Percentiles rank a stretch among this genome's conserved stretches.
These are phyloP conservation scores for Trachelus iudaicus DNA, from an alignment of 2,888 invertebrate species.

Conservation along the genomic window DNA sequence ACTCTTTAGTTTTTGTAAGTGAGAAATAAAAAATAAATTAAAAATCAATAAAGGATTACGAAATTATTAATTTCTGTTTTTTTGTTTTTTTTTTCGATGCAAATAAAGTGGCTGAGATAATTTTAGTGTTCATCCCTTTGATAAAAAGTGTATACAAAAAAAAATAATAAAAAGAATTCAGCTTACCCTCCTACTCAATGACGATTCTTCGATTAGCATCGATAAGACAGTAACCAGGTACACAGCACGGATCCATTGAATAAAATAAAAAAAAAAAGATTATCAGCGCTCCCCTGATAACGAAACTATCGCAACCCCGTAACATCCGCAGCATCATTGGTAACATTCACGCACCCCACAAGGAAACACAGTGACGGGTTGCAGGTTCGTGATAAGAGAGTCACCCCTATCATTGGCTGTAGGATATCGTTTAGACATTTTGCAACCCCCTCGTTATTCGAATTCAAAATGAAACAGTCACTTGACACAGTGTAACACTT, in stretches of 20 bases:
- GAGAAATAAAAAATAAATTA: not conserved
- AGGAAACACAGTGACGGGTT: not conserved
- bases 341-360: not conserved
- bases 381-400: not conserved
- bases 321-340: not conserved
- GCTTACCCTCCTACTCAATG: not conserved
- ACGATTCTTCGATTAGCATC: not conserved
- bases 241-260: not conserved
- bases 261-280: not conserved
- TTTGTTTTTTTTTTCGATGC: too few species aligned
- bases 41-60: not conserved
- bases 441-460: not conserved
- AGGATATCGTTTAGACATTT: not conserved
- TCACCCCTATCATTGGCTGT: not conserved
- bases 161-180: not conserved
- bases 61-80: too few species aligned
- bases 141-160: too few species aligned
- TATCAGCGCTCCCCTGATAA: not conserved
- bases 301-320: not conserved
- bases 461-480: not conserved
- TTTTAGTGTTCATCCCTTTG: too few species aligned
- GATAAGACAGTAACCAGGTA: not conserved
- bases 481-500: not conserved
- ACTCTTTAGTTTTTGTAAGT: not conserved
- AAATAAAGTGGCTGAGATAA: too few species aligned